Conservation (phyloP, 2,113 vertebrate genomes). For the Zosterops pallidus region DNA sequence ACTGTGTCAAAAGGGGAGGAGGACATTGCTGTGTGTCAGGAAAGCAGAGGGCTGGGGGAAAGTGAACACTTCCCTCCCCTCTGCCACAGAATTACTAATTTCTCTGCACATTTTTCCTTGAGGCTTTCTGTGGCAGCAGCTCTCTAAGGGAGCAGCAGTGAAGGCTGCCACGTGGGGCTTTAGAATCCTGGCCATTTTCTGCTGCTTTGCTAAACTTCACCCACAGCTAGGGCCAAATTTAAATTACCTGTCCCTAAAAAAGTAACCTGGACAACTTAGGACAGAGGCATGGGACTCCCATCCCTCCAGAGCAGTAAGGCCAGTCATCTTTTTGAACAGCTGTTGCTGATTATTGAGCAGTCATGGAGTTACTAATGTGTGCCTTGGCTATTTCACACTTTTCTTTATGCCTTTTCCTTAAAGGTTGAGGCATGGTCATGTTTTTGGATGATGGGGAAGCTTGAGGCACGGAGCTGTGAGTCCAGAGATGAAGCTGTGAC, state of each 20-base stretch:
- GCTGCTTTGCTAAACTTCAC: neutral
- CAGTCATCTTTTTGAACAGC: neutral
- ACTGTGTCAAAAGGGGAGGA: neutral
- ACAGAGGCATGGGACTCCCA: neutral
- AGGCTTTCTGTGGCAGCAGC: neutral
- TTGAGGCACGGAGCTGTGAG: neutral
- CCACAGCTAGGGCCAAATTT: neutral
- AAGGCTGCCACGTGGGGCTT: neutral
- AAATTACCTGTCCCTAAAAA: neutral
- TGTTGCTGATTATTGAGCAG: neutral
- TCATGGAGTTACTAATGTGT: neutral
- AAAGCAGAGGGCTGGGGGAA: neutral
- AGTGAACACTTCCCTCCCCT: neutral
- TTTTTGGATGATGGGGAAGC: neutral
- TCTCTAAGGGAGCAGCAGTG: neutral
- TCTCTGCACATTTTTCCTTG: neutral
- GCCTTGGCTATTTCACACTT: neutral
- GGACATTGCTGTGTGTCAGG: neutral
- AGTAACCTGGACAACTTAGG: neutral
- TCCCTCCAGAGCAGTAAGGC: neutral
- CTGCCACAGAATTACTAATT: neutral
- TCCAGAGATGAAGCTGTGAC: neutral
- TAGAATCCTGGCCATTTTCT: neutral
- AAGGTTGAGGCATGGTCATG: neutral
- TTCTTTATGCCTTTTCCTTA: neutral